phyloP scores from a whole-genome alignment of 2,888 invertebrate genomes.

The Zele albiditarsus region DNA sequence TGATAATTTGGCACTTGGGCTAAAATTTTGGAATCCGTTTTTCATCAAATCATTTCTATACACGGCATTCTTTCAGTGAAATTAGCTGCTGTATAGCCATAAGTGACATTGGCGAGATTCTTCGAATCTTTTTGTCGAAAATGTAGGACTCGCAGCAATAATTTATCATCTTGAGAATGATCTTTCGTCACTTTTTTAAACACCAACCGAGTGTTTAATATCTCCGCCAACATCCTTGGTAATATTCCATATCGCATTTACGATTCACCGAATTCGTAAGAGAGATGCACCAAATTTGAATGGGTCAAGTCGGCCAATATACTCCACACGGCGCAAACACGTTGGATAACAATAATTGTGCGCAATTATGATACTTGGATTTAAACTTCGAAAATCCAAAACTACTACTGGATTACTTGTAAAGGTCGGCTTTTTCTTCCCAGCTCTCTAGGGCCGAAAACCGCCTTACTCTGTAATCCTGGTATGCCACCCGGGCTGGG shows the following conservation, averaged over 20 bases:
- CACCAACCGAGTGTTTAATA: constrained; percentile 95
- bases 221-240: constrained; percentile 92
- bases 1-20: too few relatives aligned
- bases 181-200: constrained; percentile 91
- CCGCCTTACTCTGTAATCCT: too few relatives aligned
- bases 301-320: constrained; percentile 80
- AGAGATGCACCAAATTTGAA: constrained; percentile 91
- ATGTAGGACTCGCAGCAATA: constrained; percentile 80
- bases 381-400: too few relatives aligned
- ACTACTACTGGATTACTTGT: constrained; percentile 96
- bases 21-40: too few relatives aligned
- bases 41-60: constrained; percentile 60
- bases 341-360: constrained; percentile 99
- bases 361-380: too few relatives aligned
- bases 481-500: too few relatives aligned
- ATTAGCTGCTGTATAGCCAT: constrained; percentile 98
- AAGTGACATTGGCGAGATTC: constrained; percentile 98
- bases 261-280: constrained; percentile 86
- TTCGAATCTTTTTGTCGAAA: too few relatives aligned
- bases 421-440: constrained; percentile 85
- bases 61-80: constrained; percentile 99
- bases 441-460: too few relatives aligned
- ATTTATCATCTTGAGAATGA: constrained; percentile 78
- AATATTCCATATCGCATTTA: constrained; percentile 89
- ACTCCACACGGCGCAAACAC: constrained; percentile 91